Evolutionary conservation across 2,888 invertebrate species (phyloP).

Genomic region (Diplolepis rosae): DNA sequence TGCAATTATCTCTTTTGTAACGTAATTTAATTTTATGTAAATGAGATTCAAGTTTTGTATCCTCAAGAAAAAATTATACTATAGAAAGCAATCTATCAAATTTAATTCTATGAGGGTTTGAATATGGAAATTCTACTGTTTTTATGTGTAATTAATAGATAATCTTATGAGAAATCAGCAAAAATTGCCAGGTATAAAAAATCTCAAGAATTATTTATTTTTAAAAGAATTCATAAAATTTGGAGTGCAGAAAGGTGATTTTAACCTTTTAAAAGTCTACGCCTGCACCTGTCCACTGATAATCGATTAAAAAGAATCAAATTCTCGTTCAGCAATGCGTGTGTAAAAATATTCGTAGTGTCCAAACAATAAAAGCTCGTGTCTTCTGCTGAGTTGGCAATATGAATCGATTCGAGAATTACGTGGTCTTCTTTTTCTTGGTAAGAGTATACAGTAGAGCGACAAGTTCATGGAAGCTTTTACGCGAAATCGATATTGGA

Average conservation of each 20-base stretch:
- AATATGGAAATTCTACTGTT: too few species aligned
- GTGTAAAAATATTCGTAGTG: conserved; percentile 38
- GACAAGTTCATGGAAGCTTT: conserved; percentile 36
- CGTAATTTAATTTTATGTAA: too few species aligned
- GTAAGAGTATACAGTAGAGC: conserved; percentile 18
- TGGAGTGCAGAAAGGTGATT: not conserved
- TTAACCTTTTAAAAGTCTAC: not conserved
- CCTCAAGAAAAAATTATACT: too few species aligned
- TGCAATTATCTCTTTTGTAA: too few species aligned
- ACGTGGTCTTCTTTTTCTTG: conserved; percentile 39
- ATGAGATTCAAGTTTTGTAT: too few species aligned
- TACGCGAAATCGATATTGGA: conserved; percentile 38
- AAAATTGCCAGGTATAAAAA: too few species aligned
- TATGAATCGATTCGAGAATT: conserved; percentile 39
- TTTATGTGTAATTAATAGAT: too few species aligned
- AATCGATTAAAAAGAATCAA: conserved; percentile 5
- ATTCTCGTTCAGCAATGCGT: not conserved
- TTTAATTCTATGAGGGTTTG: too few species aligned
- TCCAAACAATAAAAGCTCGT: conserved; percentile 40
- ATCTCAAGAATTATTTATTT: too few species aligned
- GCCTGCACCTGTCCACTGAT: not conserved
- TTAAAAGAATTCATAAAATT: too few species aligned
- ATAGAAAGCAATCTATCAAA: too few species aligned
- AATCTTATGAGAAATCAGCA: too few species aligned
- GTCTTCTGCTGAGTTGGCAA: conserved; percentile 32